Percentiles rank a stretch among this genome's conserved stretches.
Conservation (phyloP, 2,113 vertebrate genomes). For the Artemisiospiza belli region DNA sequence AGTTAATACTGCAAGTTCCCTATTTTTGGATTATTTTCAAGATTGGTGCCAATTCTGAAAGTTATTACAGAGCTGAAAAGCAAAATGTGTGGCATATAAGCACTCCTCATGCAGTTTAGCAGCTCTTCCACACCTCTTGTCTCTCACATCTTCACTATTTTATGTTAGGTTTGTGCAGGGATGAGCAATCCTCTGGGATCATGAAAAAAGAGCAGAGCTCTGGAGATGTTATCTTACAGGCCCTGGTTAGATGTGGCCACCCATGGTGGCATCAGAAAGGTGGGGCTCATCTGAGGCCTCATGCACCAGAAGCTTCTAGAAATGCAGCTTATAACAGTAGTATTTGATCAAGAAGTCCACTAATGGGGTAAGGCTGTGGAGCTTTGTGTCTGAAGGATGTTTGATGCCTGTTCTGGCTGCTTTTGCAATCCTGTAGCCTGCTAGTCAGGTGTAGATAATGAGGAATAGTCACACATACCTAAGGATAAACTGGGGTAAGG, state of each 20-base stretch:
- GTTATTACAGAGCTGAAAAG: background rate
- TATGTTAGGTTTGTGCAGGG: background rate
- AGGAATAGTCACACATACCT: background rate
- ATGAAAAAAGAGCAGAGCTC: background rate
- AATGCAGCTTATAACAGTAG: background rate
- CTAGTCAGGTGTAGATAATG: fast-evolving
- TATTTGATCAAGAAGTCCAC: background rate
- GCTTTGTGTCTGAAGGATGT: background rate
- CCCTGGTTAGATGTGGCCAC: background rate
- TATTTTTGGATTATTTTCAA: background rate
- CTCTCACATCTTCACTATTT: background rate
- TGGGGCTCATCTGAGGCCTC: background rate
- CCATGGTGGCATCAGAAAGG: background rate
- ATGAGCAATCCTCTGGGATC: background rate
- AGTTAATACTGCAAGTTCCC: background rate
- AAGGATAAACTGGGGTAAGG: background rate
- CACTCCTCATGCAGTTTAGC: background rate
- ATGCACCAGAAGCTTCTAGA: background rate
- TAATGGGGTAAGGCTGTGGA: background rate
- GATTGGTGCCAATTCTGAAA: background rate
- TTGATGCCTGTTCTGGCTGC: background rate
- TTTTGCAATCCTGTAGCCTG: background rate
- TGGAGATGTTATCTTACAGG: background rate
- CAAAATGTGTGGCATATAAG: background rate
- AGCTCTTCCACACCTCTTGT: background rate